Evolutionary conservation across 2,113 vertebrate genomes (phyloP).

Genomic region (Apteryx mantelli): DNA sequence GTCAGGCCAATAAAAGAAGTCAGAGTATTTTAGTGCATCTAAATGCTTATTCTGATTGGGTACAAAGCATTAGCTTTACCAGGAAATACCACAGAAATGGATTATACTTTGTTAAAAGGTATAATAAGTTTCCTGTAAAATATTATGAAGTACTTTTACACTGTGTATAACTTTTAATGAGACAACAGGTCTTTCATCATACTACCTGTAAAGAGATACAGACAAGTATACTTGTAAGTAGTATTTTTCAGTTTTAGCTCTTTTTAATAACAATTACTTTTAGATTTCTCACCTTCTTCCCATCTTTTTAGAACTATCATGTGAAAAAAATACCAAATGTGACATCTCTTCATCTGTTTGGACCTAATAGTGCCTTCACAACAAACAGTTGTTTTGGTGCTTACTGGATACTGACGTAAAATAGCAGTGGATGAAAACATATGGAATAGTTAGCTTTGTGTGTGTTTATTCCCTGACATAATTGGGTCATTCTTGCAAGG

Average conservation of each 20-base stretch:
- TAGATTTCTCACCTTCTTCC: slow-evolving; percentile 18
- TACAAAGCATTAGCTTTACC: neutral
- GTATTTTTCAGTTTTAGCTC: neutral
- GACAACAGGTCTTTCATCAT: slow-evolving; percentile 32
- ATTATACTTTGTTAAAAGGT: neutral
- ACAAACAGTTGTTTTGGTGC: slow-evolving; percentile 47
- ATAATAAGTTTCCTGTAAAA: neutral
- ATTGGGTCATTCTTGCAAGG: slow-evolving; percentile 6
- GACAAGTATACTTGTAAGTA: neutral
- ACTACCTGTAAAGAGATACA: neutral
- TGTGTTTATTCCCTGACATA: slow-evolving; percentile 36
- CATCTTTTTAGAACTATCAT: neutral
- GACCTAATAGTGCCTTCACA: slow-evolving; percentile 56
- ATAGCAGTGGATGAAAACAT: slow-evolving; percentile 43
- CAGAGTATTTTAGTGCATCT: neutral
- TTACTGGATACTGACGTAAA: slow-evolving; percentile 28
- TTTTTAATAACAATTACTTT: neutral
- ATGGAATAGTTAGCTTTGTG: slow-evolving; percentile 27
- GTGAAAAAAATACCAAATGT: neutral
- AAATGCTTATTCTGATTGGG: neutral
- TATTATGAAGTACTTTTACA: neutral
- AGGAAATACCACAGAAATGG: neutral
- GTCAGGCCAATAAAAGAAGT: neutral
- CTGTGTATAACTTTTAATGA: slow-evolving; percentile 24
- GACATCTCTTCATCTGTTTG: slow-evolving; percentile 57